A percentile compares a stretch with the other conserved stretches of the same genome.
These are phyloP conservation scores for Syngnathus scovelli DNA, from an alignment of 2,113 vertebrate genomes.

Conservation along the genomic window DNA sequence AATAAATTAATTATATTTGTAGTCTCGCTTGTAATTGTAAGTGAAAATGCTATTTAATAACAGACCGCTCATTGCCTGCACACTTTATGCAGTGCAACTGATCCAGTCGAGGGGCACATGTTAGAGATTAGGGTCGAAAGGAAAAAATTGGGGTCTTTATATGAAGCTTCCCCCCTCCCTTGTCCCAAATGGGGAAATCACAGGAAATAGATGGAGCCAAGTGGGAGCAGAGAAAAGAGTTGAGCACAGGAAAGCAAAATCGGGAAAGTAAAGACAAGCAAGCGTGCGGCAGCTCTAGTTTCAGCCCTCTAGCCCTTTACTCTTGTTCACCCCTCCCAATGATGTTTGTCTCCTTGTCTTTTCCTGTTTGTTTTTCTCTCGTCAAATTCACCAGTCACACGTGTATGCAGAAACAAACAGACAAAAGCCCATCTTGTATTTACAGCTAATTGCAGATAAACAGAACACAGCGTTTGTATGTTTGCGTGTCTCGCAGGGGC, in stretches of 20 bases:
- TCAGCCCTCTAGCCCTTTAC: slow-evolving; percentile 51
- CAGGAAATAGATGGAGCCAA: slow-evolving; percentile 78
- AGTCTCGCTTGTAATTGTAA: not conserved
- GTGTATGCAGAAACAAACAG: not conserved
- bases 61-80: not conserved
- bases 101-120: slow-evolving; percentile 55
- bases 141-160: slow-evolving; percentile 50
- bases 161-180: slow-evolving; percentile 54
- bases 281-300: slow-evolving; percentile 57
- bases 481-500: slow-evolving; percentile 73
- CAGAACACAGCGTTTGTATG: not conserved
- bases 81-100: not conserved
- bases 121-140: slow-evolving; percentile 64
- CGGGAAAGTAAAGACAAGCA: slow-evolving; percentile 60
- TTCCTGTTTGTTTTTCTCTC: slow-evolving; percentile 43
- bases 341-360: slow-evolving; percentile 21
- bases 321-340: slow-evolving; percentile 33
- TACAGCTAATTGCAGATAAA: not conserved
- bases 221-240: slow-evolving; percentile 52
- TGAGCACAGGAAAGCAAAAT: slow-evolving; percentile 63
- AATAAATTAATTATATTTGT: not conserved
- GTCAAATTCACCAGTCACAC: slow-evolving; percentile 8
- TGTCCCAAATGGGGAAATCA: slow-evolving; percentile 72
- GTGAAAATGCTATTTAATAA: not conserved
- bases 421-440: not conserved